Evolutionary conservation across 2,888 invertebrate genomes (phyloP), one percentile per base, ranked within the genome.

Genomic region (Eilema caniola): DNA sequence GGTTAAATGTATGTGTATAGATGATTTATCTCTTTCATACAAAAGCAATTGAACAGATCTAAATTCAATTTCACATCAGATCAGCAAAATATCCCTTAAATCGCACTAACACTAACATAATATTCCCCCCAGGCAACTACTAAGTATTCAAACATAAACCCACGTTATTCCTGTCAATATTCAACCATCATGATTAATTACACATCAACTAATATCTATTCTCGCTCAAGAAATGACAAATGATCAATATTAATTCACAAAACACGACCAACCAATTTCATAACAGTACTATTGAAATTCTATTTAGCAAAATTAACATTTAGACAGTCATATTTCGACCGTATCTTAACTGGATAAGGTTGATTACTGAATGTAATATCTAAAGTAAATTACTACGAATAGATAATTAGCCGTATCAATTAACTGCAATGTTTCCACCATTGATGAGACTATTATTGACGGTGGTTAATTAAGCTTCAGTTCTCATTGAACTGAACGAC

Each of bases 181-280:
- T 53, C 65, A 66, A 70, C 68, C 67, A 70, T 53, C 66, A 77
- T 74, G 71, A 79, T 73, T 80, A 77, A 79, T 77, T 47, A 56
- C 23, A 37, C 37, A 70, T 70, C 67, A 67, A 71, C n/a, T 65
- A 73, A 47, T 66, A 66, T 24, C 33, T 69, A 31, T 60, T 47
- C 20, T 8, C 23, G 16, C 47, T 60, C 37, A 25, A 47, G 25
- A 47, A 25, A 47, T 41, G 64, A 47, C 24, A 47, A 41, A 59
- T 41, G 24, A 20, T 28, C 10, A 41, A 8, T 25, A 4, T 16
- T 24, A 11, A 16, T 60, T 61, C n/a, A 16, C 24, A 7, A 71
- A 66, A 65, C 10, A 56, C 59, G 60, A 62, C 69, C 62, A 64
- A 16, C 0, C 2, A 12, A 3, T 0, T 0, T 0, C 7, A 1